These are phyloP conservation scores for Onchidella celtica DNA, from an alignment of 2,888 invertebrate genomes.

Conservation along the genomic window DNA sequence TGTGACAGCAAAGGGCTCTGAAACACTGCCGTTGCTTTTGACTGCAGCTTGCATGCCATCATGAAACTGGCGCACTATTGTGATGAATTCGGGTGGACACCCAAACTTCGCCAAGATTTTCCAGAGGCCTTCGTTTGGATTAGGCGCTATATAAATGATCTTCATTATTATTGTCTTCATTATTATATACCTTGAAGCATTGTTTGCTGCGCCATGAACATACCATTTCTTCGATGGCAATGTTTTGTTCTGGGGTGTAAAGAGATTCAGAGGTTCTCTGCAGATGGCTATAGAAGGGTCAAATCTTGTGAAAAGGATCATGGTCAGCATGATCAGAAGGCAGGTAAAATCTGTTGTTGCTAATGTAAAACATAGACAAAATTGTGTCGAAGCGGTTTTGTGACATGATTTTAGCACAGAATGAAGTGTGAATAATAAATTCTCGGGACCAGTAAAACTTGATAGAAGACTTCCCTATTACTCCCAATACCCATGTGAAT, in stretches of 20 bases:
- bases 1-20: no score
- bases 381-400: neutral
- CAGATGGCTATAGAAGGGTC: neutral
- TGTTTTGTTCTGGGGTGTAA: neutral
- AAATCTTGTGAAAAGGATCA: neutral
- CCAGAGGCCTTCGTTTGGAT: no score
- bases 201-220: neutral
- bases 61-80: no score
- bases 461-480: neutral
- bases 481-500: neutral
- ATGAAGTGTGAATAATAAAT: neutral
- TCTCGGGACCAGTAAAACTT: neutral
- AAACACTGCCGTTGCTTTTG: no score
- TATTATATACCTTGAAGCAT: neutral
- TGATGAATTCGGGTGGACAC: no score
- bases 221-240: neutral
- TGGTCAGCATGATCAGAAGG: neutral
- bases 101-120: no score
- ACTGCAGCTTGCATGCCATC: no score
- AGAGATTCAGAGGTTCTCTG: neutral
- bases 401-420: neutral
- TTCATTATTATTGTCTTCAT: no score
- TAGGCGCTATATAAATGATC: no score
- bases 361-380: neutral
- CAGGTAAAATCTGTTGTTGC: neutral